Conservation (phyloP, 2,797 vertebrate genomes). For the Muscicapa striata region DNA sequence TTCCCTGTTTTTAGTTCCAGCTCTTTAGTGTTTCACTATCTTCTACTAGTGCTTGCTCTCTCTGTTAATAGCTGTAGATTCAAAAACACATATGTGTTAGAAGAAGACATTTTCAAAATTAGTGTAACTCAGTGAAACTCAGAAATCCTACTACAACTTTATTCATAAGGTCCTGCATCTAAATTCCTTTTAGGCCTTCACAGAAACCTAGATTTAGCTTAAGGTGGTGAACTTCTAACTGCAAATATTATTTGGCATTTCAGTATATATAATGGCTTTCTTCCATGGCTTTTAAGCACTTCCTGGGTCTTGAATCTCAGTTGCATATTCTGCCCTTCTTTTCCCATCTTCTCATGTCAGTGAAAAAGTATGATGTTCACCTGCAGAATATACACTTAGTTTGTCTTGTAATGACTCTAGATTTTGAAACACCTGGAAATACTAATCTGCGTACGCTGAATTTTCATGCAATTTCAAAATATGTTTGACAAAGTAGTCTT, state of each 20-base stretch:
- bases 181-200: neutral
- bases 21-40: neutral
- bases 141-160: neutral
- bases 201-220: neutral
- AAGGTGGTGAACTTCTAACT: neutral
- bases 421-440: neutral
- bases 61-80: neutral
- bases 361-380: neutral
- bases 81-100: neutral
- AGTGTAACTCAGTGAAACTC: fast-evolving
- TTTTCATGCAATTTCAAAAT: neutral
- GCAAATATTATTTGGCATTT: neutral
- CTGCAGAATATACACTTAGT: neutral
- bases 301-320: neutral
- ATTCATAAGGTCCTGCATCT: neutral
- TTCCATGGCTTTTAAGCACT: neutral
- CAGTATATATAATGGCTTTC: neutral
- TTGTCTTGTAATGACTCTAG: neutral
- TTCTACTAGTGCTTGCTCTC: neutral
- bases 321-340: neutral
- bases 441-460: neutral
- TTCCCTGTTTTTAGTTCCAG: neutral
- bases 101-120: neutral
- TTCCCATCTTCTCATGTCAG: neutral
- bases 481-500: neutral